phyloP scores from a whole-genome alignment of 2,113 vertebrate genomes.

The Coregonus clupeaformis region DNA sequence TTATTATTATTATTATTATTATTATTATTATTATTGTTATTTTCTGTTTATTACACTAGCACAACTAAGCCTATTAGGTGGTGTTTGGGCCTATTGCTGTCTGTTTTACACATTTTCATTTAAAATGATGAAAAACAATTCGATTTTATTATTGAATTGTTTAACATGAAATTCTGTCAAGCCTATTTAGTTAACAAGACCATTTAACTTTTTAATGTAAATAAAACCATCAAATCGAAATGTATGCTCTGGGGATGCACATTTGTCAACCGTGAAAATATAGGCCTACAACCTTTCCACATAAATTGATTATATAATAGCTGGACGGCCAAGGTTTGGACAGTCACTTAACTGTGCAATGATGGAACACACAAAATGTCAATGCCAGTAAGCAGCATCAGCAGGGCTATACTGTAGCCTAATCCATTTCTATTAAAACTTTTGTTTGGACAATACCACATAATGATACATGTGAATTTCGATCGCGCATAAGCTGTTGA shows the following conservation, averaged over 20 bases:
- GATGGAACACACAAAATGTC: slow-evolving; percentile 42
- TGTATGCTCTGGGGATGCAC: neutral
- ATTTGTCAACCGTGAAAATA: neutral
- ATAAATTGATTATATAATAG: slow-evolving; percentile 46
- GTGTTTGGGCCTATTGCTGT: neutral
- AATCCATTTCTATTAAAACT: neutral
- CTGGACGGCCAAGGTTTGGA: slow-evolving; percentile 31
- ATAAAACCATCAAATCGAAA: neutral
- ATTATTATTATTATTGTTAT: neutral
- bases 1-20: slow-evolving; percentile 3
- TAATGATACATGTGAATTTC: neutral
- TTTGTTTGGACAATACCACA: neutral
- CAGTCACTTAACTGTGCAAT: slow-evolving; percentile 41
- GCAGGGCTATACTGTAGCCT: slow-evolving; percentile 1
- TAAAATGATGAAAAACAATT: slow-evolving; percentile 8
- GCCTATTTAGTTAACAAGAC: neutral
- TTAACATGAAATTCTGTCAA: neutral
- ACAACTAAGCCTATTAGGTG: no score
- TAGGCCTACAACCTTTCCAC: neutral
- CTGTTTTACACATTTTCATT: neutral
- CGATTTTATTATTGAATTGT: neutral
- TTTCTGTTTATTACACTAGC: no score
- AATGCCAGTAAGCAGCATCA: slow-evolving; percentile 18
- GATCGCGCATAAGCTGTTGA: no score
- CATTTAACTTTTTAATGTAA: neutral